A percentile compares a stretch with the other conserved stretches of the same genome.
These are phyloP conservation scores for Laticauda laticaudata DNA, from an alignment of 2,113 vertebrate species.

Conservation along the genomic window DNA sequence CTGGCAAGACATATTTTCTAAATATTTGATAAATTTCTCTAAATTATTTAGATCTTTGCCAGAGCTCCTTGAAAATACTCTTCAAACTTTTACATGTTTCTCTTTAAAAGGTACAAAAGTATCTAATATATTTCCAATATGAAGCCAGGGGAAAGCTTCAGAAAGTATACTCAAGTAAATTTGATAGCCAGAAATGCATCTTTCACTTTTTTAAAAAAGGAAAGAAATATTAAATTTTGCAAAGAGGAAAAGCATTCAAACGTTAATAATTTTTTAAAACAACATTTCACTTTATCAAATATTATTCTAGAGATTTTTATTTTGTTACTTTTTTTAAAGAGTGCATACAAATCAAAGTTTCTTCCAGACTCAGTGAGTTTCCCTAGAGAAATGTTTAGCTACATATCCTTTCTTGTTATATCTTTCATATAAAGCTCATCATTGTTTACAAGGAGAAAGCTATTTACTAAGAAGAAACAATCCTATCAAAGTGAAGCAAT, in stretches of 20 bases:
- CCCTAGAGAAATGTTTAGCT: neutral
- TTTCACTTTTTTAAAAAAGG: slow-evolving; percentile 19
- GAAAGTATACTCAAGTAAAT: slow-evolving; percentile 12
- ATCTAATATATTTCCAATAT: slow-evolving; percentile 29
- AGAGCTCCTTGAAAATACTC: slow-evolving; percentile 46
- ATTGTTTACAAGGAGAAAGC: neutral
- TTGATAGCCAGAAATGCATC: slow-evolving; percentile 44
- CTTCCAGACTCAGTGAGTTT: neutral
- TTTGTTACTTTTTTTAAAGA: neutral
- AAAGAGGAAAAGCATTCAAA: slow-evolving; percentile 20
- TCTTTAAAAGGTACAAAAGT: slow-evolving; percentile 39
- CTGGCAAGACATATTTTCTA: slow-evolving; percentile 55
- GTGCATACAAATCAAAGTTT: slow-evolving; percentile 21
- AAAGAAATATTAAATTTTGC: slow-evolving; percentile 36
- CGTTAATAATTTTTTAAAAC: neutral
- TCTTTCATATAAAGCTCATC: neutral
- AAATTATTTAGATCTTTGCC: slow-evolving; percentile 62
- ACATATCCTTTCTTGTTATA: neutral
- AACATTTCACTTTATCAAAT: slow-evolving; percentile 15
- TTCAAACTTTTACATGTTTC: slow-evolving; percentile 46
- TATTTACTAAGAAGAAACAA: neutral
- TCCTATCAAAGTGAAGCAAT: neutral
- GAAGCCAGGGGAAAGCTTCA: slow-evolving; percentile 4
- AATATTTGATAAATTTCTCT: slow-evolving; percentile 63
- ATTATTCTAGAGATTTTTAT: neutral